Evolutionary conservation across 2,113 vertebrate genomes (phyloP), one percentile per base, ranked within the genome.

Genomic region (Cochlearius cochlearius): DNA sequence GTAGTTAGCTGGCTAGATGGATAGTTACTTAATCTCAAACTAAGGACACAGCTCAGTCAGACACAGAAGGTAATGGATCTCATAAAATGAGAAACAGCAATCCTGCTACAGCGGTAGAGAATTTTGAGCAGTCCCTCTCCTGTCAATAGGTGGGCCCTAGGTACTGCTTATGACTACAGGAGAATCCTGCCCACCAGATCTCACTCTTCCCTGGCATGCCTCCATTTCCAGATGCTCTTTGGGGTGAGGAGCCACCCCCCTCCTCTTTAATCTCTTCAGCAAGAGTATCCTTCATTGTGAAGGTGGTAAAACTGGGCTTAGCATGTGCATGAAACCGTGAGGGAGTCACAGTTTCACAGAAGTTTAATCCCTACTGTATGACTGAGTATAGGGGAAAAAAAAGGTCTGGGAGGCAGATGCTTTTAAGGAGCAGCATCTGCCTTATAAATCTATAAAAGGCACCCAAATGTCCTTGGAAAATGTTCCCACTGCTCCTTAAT

Each of bases 401-500:
- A n/a, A 7, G 49, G 74, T 94, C 93, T 96, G 94, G 86, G 77
- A 96, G 86, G 60, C 97, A 97, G 95, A 96, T 97, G 92, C 62
- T 93, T 90, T 79, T 92, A 89, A 94, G 50, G 49, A 97, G 86
- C 74, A 93, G 85, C 96, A 97, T 97, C 96, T 97, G 95, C 83
- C 93, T 91, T 95, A 91, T 97, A 96, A 97, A 96, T 91, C 85
- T 96, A 97, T 94, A 93, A 97, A 97, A 96, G 93, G 43, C 95
- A 97, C 85, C 52, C 97, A 96, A 97, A 97, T 96, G 96, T 95
- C 91, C 94, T 97, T 91, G 95, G 93, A 97, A 97, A 97, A 97
- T 97, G 49, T 97, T 98, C 96, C 92, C 90, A 96, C 87, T 97
- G 89, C 87, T 97, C 85, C 96, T 96, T 97, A 95, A 96, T 96